Evolutionary conservation across 2,888 invertebrate species (phyloP).

Genomic region (Neoascia interrupta): DNA sequence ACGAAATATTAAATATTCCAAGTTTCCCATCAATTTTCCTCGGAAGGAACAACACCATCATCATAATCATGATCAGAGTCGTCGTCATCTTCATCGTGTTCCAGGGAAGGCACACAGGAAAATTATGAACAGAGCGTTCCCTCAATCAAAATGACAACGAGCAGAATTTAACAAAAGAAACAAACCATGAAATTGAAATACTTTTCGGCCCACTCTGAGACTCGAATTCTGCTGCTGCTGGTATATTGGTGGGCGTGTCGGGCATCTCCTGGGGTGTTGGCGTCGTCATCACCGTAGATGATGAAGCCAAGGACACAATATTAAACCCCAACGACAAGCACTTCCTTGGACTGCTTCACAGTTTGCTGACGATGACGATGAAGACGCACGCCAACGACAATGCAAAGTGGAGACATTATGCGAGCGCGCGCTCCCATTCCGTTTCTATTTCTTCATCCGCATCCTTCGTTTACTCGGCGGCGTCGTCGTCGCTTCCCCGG

Average conservation of each 20-base stretch:
- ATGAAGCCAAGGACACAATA: constrained; percentile 27
- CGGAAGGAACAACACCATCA: constrained; percentile 37
- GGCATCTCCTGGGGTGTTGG: constrained; percentile 44
- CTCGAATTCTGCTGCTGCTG: too few species aligned
- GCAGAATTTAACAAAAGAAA: constrained; percentile 67
- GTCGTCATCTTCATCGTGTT: constrained; percentile 24
- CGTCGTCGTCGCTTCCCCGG: constrained; percentile 12
- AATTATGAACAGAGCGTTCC: constrained; percentile 67
- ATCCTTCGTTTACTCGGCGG: constrained; percentile 8
- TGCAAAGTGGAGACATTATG: constrained; percentile 62
- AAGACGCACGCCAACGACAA: constrained; percentile 16
- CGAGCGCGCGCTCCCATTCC: constrained; percentile 31
- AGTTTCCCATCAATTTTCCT: constrained; percentile 57
- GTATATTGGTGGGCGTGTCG: too few species aligned
- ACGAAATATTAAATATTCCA: constrained; percentile 60
- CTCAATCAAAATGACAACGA: constrained; percentile 66
- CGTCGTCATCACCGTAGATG: constrained; percentile 7
- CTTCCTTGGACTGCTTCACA: constrained; percentile 12
- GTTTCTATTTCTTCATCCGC: constrained; percentile 29
- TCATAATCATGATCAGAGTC: constrained; percentile 17
- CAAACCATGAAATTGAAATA: constrained; percentile 70
- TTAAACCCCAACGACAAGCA: constrained; percentile 13
- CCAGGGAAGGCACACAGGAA: constrained; percentile 24
- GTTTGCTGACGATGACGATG: too few species aligned
- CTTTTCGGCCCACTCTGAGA: constrained; percentile 40